A percentile compares a stretch with the other conserved stretches of the same genome.
Evolutionary conservation across 2,113 vertebrate species (phyloP).

Genomic region (Poeciliopsis retropinna): DNA sequence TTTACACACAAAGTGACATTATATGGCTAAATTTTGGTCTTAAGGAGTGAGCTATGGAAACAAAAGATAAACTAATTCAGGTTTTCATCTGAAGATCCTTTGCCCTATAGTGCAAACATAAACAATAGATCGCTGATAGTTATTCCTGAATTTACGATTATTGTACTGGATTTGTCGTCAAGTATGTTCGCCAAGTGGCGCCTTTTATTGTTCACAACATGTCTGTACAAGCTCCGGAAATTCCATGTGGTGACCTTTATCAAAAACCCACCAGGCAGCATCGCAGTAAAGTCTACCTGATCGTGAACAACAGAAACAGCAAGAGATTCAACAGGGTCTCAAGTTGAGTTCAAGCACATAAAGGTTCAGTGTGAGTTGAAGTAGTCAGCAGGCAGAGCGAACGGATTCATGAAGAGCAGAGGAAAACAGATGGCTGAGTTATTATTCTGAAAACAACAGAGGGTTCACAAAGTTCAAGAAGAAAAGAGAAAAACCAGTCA

Average conservation of each 20-base stretch:
- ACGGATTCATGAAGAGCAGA: not conserved
- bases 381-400: conserved; percentile 52
- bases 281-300: conserved; percentile 4
- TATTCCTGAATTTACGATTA: conserved; percentile 39
- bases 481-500: conserved; percentile 34
- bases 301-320: conserved; percentile 35
- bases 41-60: conserved; percentile 13
- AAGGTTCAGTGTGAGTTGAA: conserved; percentile 61
- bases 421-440: not conserved
- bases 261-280: conserved; percentile 18
- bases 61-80: conserved; percentile 11
- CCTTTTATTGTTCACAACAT: conserved; percentile 25
- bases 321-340: conserved; percentile 31
- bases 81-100: conserved; percentile 32
- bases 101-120: conserved; percentile 63
- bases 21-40: conserved; percentile 46
- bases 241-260: conserved; percentile 12
- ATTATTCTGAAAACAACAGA: conserved; percentile 64
- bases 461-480: conserved; percentile 48
- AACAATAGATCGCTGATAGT: conserved; percentile 5
- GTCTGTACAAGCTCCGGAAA: conserved; percentile 5
- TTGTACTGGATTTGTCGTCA: conserved; percentile 32
- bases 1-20: conserved; percentile 22
- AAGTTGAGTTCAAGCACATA: conserved; percentile 41
- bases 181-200: conserved; percentile 39